These are phyloP conservation scores for Oncorhynchus keta DNA, from an alignment of 2,113 vertebrate species.

Conservation along the genomic window DNA sequence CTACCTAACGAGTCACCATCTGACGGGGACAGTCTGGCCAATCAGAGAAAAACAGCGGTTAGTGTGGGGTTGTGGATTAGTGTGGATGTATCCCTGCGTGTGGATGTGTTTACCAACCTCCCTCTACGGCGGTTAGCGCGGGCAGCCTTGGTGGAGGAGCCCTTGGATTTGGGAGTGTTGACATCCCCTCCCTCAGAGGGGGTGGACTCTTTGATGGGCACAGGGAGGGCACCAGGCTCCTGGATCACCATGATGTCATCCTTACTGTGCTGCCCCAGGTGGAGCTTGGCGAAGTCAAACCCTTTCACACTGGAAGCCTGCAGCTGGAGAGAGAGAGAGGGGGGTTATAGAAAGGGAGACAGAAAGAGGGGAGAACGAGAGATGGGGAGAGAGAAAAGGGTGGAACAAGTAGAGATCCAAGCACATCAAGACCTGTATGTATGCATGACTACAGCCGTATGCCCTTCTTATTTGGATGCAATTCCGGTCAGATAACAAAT, in stretches of 20 bases:
- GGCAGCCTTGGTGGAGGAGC: conserved; percentile 79
- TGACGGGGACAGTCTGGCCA: conserved; percentile 86
- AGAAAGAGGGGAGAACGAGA: too few species aligned
- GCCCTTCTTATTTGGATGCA: too few species aligned
- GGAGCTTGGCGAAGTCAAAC: conserved; percentile 97
- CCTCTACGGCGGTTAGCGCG: conserved; percentile 81
- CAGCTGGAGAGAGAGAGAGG: conserved; percentile 73
- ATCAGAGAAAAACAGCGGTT: not conserved
- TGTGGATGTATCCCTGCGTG: not conserved
- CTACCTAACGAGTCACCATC: conserved; percentile 92
- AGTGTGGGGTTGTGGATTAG: not conserved
- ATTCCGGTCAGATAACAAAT: too few species aligned
- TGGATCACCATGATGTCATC: conserved; percentile 94
- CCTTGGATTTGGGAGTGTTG: conserved; percentile 88
- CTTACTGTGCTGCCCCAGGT: conserved; percentile 95
- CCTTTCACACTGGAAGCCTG: conserved; percentile 96
- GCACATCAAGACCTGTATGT: too few species aligned
- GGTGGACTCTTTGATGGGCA: conserved; percentile 85
- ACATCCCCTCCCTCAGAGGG: conserved; percentile 89
- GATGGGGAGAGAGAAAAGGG: too few species aligned
- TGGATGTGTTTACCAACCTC: conserved; percentile 72
- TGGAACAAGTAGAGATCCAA: too few species aligned
- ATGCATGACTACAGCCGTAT: too few species aligned
- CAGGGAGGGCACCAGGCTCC: conserved; percentile 82
- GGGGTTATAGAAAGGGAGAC: not conserved